These are phyloP conservation scores for Saccostrea cuccullata DNA, from an alignment of 1,140 invertebrate species.

Conservation along the genomic window DNA sequence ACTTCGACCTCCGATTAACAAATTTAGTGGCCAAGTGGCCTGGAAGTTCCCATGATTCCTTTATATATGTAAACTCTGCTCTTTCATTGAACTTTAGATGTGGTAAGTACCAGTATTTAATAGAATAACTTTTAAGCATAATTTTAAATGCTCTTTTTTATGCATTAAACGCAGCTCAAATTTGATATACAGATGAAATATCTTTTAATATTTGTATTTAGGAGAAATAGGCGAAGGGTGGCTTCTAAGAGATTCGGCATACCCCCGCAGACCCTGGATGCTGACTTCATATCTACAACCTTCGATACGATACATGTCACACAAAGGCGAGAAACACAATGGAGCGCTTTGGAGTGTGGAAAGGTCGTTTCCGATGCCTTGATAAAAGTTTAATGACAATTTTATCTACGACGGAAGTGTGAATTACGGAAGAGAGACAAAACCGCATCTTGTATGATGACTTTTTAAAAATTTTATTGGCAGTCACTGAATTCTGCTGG, in stretches of 20 bases:
- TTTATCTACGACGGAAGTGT: neutral
- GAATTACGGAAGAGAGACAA: neutral
- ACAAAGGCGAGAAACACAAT: too few relatives aligned
- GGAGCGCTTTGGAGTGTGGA: neutral
- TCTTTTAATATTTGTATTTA: neutral
- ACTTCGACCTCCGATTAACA: neutral
- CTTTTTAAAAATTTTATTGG: neutral
- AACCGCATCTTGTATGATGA: neutral
- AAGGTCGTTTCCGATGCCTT: too few relatives aligned
- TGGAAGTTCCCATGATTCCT: slow-evolving; percentile 43
- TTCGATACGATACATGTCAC: too few relatives aligned
- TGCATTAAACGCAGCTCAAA: neutral
- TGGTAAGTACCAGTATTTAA: neutral
- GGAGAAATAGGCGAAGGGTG: too few relatives aligned
- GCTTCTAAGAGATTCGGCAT: too few relatives aligned
- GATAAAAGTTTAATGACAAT: too few relatives aligned
- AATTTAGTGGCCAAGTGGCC: slow-evolving; percentile 36
- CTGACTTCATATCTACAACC: too few relatives aligned
- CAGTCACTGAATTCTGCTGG: neutral
- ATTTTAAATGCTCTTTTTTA: neutral
- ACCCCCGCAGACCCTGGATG: too few relatives aligned
- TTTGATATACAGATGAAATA: too few relatives aligned
- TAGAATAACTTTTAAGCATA: neutral
- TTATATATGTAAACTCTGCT: slow-evolving; percentile 33
- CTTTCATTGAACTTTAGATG: slow-evolving; percentile 13